Evolutionary conservation across 2,888 invertebrate species (phyloP).

Genomic region (Pammene aurita): DNA sequence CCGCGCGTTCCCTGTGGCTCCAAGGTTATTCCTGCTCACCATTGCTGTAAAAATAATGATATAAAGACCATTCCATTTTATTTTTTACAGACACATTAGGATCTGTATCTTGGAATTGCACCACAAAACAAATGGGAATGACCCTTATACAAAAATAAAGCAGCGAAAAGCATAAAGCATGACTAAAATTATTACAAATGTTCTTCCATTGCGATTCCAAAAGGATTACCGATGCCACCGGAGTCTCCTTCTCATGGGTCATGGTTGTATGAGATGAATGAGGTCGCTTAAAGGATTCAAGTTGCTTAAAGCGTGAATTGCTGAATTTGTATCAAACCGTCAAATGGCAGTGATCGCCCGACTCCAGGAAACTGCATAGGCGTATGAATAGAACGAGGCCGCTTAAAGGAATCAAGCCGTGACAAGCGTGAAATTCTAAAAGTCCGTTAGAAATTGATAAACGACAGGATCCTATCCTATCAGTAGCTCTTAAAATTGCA

Average conservation of each 20-base stretch:
- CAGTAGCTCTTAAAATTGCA: too few species aligned
- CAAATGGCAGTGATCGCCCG: neutral
- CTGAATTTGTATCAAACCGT: neutral
- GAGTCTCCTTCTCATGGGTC: neutral
- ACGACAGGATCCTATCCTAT: too few species aligned
- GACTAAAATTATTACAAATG: slow-evolving; percentile 9
- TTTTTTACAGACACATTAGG: neutral
- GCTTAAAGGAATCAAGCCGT: neutral
- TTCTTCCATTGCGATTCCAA: neutral
- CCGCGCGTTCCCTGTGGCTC: neutral
- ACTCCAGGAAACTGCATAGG: neutral
- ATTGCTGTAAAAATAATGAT: neutral
- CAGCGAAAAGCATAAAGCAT: slow-evolving; percentile 14
- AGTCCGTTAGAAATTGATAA: too few species aligned
- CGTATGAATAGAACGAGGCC: too few species aligned
- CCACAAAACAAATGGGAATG: neutral
- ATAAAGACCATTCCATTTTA: slow-evolving; percentile 1
- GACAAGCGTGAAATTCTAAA: neutral
- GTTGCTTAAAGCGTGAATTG: slow-evolving; percentile 16
- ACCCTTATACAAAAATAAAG: slow-evolving; percentile 2
- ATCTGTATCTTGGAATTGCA: neutral
- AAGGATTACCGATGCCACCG: neutral
- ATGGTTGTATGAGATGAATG: slow-evolving; percentile 2
- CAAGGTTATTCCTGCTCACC: neutral
- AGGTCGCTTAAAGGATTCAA: neutral